These are phyloP conservation scores for Rhadina sibilatrix DNA, from an alignment of 2,113 vertebrate species.

Conservation along the genomic window DNA sequence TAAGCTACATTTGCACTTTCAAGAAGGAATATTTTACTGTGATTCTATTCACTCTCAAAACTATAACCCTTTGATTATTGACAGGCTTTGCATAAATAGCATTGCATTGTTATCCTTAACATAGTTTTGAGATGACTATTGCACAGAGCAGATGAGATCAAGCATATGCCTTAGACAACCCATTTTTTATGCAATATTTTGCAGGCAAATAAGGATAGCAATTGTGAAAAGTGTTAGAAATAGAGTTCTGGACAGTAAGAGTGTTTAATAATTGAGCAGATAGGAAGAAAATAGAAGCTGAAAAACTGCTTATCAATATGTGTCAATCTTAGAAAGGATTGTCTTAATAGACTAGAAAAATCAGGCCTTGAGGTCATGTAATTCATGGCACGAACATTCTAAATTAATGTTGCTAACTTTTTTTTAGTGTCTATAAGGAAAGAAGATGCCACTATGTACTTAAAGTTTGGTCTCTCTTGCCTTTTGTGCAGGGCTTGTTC, in stretches of 20 bases:
- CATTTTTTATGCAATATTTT: background rate
- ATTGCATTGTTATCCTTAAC: background rate
- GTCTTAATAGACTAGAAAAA: background rate
- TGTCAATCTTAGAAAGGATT: background rate
- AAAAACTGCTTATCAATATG: background rate
- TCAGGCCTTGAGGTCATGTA: background rate
- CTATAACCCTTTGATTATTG: conserved; percentile 20
- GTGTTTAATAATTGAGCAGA: background rate
- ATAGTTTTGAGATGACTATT: background rate
- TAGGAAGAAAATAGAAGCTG: background rate
- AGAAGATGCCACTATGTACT: background rate
- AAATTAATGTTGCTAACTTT: background rate
- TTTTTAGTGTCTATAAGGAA: background rate
- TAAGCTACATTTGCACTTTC: conserved; percentile 15
- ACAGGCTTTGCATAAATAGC: background rate
- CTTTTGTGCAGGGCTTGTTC: background rate
- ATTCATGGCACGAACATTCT: background rate
- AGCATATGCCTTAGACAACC: background rate
- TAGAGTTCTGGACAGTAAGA: background rate
- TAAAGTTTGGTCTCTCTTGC: background rate
- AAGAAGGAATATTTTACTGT: background rate
- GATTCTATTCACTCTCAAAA: background rate
- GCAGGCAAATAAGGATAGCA: background rate
- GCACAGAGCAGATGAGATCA: background rate
- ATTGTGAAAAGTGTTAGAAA: background rate